A percentile compares a stretch with the other conserved stretches of the same genome.
Conservation (phyloP, 2,888 invertebrate species). For the Aplocera efformata region DNA sequence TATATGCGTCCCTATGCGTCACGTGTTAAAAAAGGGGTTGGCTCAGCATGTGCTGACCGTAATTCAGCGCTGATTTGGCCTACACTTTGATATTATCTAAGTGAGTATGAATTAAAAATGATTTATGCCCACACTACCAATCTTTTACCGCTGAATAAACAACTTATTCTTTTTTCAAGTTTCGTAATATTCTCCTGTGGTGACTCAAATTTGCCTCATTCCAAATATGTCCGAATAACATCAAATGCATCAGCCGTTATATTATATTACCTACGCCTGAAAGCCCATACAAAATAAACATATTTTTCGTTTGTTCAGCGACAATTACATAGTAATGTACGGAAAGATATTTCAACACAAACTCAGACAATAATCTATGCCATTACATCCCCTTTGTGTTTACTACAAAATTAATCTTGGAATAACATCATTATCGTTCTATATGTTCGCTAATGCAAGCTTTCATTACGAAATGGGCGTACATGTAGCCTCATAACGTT, state of each 20-base stretch:
- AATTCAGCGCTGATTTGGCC: too few relatives aligned
- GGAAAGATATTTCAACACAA: constrained; percentile 21
- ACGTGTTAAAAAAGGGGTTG: too few relatives aligned
- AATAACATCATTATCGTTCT: constrained; percentile 38
- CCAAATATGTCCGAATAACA: too few relatives aligned
- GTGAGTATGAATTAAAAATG: too few relatives aligned
- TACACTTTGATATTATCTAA: too few relatives aligned
- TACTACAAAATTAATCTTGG: constrained; percentile 39
- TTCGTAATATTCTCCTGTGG: too few relatives aligned
- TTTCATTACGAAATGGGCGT: constrained; percentile 5
- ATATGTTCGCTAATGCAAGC: constrained; percentile 11
- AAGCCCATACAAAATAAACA: constrained; percentile 22
- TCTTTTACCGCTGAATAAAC: too few relatives aligned
- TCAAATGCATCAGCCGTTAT: constrained; percentile 2
- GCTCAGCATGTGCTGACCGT: too few relatives aligned
- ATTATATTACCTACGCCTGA: constrained; percentile 5
- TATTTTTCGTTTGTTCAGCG: constrained; percentile 27
- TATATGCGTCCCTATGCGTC: too few relatives aligned
- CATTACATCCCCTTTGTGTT: constrained; percentile 38
- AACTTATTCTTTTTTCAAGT: too few relatives aligned
- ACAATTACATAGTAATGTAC: constrained; percentile 26
- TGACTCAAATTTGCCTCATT: too few relatives aligned
- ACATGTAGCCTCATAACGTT: constrained; percentile 3
- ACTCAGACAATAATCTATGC: constrained; percentile 26
- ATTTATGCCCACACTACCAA: too few relatives aligned